Evolutionary conservation across 1,140 invertebrate genomes (phyloP).

Genomic region (Lethrus apterus): DNA sequence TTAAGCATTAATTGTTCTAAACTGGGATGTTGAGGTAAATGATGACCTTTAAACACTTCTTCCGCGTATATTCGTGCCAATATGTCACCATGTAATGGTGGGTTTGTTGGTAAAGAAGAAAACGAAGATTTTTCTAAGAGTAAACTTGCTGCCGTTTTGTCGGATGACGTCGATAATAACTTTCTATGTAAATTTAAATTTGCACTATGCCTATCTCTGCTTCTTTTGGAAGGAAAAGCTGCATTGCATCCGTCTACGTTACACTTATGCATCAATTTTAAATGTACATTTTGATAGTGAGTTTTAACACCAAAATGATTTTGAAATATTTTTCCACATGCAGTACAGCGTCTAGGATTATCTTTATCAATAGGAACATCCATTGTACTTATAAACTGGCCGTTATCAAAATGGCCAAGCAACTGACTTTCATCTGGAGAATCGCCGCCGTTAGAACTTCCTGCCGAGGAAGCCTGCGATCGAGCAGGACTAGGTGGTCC

Average conservation of each 20-base stretch:
- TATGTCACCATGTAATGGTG: constrained; percentile 66
- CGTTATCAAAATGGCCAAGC: constrained; percentile 64
- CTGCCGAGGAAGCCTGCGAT: constrained; percentile 50
- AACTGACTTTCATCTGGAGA: constrained; percentile 51
- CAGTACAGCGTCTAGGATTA: constrained; percentile 73
- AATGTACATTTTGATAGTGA: constrained; percentile 92
- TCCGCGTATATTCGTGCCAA: constrained; percentile 73
- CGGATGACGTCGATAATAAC: constrained; percentile 65
- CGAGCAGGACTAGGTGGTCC: constrained; percentile 48
- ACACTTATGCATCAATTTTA: constrained; percentile 94
- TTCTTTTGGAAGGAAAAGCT: constrained; percentile 90
- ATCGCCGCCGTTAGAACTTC: constrained; percentile 49
- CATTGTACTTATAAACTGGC: constrained; percentile 62
- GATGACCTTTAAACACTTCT: constrained; percentile 45
- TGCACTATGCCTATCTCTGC: constrained; percentile 85
- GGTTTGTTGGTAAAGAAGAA: constrained; percentile 44
- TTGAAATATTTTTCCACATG: constrained; percentile 89
- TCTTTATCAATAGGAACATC: constrained; percentile 81
- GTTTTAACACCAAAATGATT: constrained; percentile 93
- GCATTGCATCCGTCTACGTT: constrained; percentile 94
- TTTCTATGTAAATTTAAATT: constrained; percentile 89
- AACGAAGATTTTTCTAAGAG: constrained; percentile 42
- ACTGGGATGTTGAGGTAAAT: constrained; percentile 36
- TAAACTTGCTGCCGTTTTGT: constrained; percentile 37
- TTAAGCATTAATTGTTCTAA: constrained; percentile 41